A percentile compares a stretch with the other conserved stretches of the same genome.
Conservation (phyloP, 2,113 vertebrate genomes). For the Mus musculus region DNA sequence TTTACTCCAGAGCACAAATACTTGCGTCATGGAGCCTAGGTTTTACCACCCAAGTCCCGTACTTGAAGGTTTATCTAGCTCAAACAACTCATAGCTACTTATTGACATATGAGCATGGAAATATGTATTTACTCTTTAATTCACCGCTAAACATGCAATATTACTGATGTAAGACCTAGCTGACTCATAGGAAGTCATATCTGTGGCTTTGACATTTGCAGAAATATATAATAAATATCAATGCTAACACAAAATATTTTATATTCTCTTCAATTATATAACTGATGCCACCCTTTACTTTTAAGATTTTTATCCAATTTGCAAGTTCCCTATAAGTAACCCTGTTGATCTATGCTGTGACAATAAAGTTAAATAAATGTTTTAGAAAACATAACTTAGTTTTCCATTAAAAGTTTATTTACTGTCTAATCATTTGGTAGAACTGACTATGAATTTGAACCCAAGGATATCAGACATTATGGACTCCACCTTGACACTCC, state of each 20-base stretch:
- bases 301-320: not conserved
- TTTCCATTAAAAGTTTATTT: not conserved
- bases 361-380: conserved; percentile 7
- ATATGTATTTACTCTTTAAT: conserved; percentile 5
- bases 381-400: not conserved
- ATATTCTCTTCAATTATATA: not conserved
- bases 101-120: not conserved
- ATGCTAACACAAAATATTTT: not conserved
- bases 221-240: not conserved
- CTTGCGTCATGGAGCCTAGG: not conserved
- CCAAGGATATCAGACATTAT: not conserved
- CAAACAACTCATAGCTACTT: not conserved
- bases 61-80: not conserved
- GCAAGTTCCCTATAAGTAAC: not conserved
- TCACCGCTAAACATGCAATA: not conserved
- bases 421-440: not conserved
- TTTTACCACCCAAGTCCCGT: not conserved
- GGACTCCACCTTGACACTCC: not conserved
- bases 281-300: not conserved
- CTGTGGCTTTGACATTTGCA: not conserved
- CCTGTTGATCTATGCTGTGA: not conserved
- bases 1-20: not conserved
- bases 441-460: not conserved
- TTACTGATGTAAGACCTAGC: not conserved
- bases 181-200: not conserved